These are phyloP conservation scores for Etia nguti DNA, from an alignment of 2,113 vertebrate genomes.

Conservation along the genomic window DNA sequence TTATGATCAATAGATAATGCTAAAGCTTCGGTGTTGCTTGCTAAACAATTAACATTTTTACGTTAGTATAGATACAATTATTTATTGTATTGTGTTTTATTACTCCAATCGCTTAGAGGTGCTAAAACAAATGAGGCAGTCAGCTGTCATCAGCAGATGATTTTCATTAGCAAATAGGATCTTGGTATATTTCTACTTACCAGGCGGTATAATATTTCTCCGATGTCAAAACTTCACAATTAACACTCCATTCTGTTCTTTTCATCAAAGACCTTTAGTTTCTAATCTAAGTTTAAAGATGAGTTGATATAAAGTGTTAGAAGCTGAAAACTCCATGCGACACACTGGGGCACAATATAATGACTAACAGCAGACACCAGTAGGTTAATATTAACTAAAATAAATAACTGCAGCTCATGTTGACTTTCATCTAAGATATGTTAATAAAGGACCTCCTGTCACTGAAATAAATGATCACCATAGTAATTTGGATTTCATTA, in stretches of 20 bases:
- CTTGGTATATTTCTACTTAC: constrained; percentile 11
- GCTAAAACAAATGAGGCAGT: background rate
- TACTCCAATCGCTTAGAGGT: background rate
- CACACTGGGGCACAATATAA: background rate
- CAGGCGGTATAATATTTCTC: background rate
- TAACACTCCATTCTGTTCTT: background rate
- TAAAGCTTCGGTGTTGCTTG: background rate
- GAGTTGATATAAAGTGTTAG: background rate
- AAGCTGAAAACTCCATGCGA: background rate
- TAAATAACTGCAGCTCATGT: constrained; percentile 12
- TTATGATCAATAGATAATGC: background rate
- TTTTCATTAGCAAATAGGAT: background rate
- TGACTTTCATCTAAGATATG: background rate
- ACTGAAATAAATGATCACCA: background rate
- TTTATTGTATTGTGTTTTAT: background rate
- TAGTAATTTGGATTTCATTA: background rate
- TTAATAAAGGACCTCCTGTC: background rate
- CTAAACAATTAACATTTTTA: background rate
- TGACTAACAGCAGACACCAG: background rate
- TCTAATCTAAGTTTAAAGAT: background rate
- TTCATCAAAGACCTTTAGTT: background rate
- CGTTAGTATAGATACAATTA: background rate
- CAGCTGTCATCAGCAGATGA: background rate
- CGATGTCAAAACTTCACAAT: background rate
- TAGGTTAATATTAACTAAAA: constrained; percentile 31